A percentile compares a stretch with the other conserved stretches of the same genome.
phyloP scores from a whole-genome alignment of 2,797 vertebrate genomes.

The Sebastes taczanowskii region DNA sequence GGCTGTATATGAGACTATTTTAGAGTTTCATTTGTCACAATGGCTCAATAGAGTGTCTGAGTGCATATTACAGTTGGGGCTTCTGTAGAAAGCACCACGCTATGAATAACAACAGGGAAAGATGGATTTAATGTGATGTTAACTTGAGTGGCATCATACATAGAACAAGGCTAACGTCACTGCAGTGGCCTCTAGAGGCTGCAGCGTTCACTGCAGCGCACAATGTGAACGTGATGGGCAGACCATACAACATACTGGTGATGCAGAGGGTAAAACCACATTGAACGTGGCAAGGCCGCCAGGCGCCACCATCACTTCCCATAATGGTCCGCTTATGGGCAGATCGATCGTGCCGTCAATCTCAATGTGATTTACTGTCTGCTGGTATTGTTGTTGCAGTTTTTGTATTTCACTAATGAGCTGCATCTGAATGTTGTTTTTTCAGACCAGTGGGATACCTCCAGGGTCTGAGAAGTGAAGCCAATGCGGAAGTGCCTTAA shows the following conservation, averaged over 20 bases:
- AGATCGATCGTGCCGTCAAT: neutral
- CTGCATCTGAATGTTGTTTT: neutral
- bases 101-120: constrained; percentile 13
- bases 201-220: neutral
- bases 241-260: neutral
- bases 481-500: no score
- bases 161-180: neutral
- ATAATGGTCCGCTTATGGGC: neutral
- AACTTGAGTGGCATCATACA: neutral
- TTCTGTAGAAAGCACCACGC: constrained; percentile 2
- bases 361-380: neutral
- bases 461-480: no score
- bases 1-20: constrained; percentile 28
- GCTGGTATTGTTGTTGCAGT: neutral
- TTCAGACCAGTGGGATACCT: neutral
- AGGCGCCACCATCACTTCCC: neutral
- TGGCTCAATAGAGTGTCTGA: neutral
- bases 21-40: constrained; percentile 28
- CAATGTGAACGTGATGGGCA: neutral
- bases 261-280: constrained; percentile 1
- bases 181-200: constrained; percentile 7
- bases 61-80: constrained; percentile 15
- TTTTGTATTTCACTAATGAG: neutral
- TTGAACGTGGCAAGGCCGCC: neutral
- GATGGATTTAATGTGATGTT: constrained; percentile 5